phyloP scores from a whole-genome alignment of 2,113 vertebrate genomes.

The Neolamprologus devosi region DNA sequence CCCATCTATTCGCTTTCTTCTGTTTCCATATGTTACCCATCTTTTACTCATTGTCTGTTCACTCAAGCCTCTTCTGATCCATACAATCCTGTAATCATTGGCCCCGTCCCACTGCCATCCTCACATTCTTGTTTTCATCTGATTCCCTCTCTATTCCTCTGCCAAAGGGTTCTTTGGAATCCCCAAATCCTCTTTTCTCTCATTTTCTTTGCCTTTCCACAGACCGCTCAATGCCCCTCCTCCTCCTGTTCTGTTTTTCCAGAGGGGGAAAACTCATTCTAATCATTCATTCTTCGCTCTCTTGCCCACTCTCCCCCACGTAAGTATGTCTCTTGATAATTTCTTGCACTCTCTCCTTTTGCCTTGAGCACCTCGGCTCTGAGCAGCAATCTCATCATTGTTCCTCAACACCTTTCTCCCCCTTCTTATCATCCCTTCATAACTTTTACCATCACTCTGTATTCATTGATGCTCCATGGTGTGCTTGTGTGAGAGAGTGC shows the following conservation, averaged over 20 bases:
- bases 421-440: slow-evolving; percentile 25
- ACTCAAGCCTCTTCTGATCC: slow-evolving; percentile 26
- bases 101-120: slow-evolving; percentile 17
- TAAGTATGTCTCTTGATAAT: slow-evolving; percentile 10
- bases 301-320: slow-evolving; percentile 6
- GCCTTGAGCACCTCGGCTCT: slow-evolving; percentile 47
- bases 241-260: slow-evolving; percentile 30
- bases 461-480: not conserved
- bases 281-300: slow-evolving; percentile 43
- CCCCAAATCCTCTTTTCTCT: slow-evolving; percentile 40
- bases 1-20: not conserved
- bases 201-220: slow-evolving; percentile 33
- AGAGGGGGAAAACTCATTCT: slow-evolving; percentile 36
- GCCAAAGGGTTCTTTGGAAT: slow-evolving; percentile 42
- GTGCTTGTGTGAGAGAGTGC: not conserved
- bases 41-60: slow-evolving; percentile 18
- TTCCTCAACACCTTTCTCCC: slow-evolving; percentile 30
- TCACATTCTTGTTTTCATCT: slow-evolving; percentile 18
- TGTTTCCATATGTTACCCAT: not conserved
- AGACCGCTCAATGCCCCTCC: not conserved
- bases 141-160: slow-evolving; percentile 16
- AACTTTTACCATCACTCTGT: slow-evolving; percentile 31
- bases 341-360: not conserved
- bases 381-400: slow-evolving; percentile 48
- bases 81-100: slow-evolving; percentile 42